phyloP scores from a whole-genome alignment of 2,888 invertebrate genomes.

The Emmelina monodactyla region DNA sequence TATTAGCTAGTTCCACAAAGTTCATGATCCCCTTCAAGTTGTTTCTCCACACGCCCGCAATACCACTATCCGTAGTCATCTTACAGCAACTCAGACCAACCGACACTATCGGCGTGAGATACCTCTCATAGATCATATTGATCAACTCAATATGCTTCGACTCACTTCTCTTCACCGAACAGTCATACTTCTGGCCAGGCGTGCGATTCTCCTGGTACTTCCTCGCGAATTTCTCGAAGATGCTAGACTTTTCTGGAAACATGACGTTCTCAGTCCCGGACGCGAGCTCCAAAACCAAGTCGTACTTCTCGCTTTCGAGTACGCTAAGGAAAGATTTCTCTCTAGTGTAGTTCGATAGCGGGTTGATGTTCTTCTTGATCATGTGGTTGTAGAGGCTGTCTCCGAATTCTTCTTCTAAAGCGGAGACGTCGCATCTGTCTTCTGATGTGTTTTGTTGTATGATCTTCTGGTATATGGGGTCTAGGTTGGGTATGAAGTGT shows the following conservation, averaged over 20 bases:
- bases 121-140: constrained; percentile 69
- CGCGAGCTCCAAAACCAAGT: constrained; percentile 76
- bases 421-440: constrained; percentile 35
- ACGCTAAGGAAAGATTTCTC: constrained; percentile 71
- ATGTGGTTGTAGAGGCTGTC: constrained; percentile 64
- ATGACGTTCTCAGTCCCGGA: constrained; percentile 75
- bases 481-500: constrained; percentile 77
- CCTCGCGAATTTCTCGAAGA: constrained; percentile 58
- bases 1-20: constrained; percentile 68
- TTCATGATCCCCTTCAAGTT: constrained; percentile 71
- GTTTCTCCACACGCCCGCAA: constrained; percentile 77
- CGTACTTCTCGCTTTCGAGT: constrained; percentile 72
- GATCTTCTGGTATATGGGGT: constrained; percentile 35
- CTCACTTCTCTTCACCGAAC: constrained; percentile 23
- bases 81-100: constrained; percentile 84
- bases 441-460: constrained; percentile 30
- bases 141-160: constrained; percentile 55
- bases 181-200: constrained; percentile 34
- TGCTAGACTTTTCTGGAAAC: constrained; percentile 44
- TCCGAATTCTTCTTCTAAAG: constrained; percentile 70
- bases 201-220: constrained; percentile 47
- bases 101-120: constrained; percentile 72
- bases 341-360: constrained; percentile 45
- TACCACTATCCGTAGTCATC: constrained; percentile 72
- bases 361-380: constrained; percentile 45